Evolutionary conservation across 2,888 invertebrate species (phyloP), one percentile per base, ranked within the genome.

Genomic region (Drosophila sordidapex): DNA sequence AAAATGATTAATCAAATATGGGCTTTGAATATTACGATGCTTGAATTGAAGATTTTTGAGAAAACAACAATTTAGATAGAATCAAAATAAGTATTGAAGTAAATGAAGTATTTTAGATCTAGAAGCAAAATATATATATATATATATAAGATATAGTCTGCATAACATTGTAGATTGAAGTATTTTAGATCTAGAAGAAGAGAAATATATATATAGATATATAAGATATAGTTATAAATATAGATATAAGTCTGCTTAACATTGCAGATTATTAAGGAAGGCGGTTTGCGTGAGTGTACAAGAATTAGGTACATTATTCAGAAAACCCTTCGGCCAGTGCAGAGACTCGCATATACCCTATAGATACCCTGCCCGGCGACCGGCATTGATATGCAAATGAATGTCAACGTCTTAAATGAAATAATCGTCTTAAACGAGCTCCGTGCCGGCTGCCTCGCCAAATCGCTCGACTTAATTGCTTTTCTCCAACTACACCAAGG

Each of bases 341-440:
- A 13, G 11, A 33, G 29, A 18, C 25, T 29, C 10, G n/a, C 5
- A 27, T 46, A 68, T 54, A 56, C 65, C 13, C 43, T 27, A 15
- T 18, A n/a, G 48, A 67, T 57, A 78, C 79, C 62, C 61, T 66
- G 53, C 57, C 61, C 52, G 25, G 25, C 25, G 25, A 25, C 25
- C 25, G 25, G 25, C 77, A 73, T 82, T 89, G 81, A 84, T 87
- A 88, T 87, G 91, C 89, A 91, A 90, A 90, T 90, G 90, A 91
- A 91, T 91, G 90, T 90, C 91, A 91, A 79, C 89, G 77, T 85
- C 87, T 87, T 87, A 82, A 89, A 91, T 90, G 85, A 87, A 90
- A 90, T 91, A 90, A 90, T 90, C 82, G 79, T 83, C 91, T 90
- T 90, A 91, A 90, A 91, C 79, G 83, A 83, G 70, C 70, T 67